These are phyloP conservation scores for Blastomussa wellsi DNA, from an alignment of 92 coral and sea anemone genomes.

Conservation along the genomic window DNA sequence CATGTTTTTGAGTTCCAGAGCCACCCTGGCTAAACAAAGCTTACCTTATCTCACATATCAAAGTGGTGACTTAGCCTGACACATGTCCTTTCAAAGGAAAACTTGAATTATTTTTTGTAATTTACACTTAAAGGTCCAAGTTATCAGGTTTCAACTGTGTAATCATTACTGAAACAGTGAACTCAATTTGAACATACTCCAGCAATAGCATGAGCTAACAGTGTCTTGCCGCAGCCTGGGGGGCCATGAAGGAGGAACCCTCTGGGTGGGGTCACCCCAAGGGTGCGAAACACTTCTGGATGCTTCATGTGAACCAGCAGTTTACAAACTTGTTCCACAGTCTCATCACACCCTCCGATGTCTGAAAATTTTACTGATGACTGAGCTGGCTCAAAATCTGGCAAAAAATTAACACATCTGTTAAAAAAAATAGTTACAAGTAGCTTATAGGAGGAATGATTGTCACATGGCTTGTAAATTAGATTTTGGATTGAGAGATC, in stretches of 20 bases:
- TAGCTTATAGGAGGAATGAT: background rate
- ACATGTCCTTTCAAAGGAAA: too few relatives aligned
- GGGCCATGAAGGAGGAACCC: constrained; percentile 99
- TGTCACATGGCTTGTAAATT: background rate
- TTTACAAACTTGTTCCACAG: constrained; percentile 87
- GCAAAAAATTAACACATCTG: background rate
- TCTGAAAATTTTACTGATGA: constrained; percentile 84
- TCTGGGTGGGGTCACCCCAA: constrained; percentile 95
- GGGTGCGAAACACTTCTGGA: constrained; percentile 92
- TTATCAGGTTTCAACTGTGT: too few relatives aligned
- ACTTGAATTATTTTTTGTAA: too few relatives aligned
- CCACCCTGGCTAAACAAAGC: too few relatives aligned
- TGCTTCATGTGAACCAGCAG: constrained; percentile 92
- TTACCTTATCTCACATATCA: too few relatives aligned
- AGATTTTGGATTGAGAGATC: too few relatives aligned
- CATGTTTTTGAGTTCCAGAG: too few relatives aligned
- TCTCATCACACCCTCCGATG: constrained; percentile 91
- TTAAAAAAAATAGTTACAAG: background rate
- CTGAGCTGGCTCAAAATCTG: constrained; percentile 64
- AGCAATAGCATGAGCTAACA: constrained; percentile 97
- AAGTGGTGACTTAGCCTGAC: too few relatives aligned
- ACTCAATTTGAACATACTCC: constrained; percentile 57
- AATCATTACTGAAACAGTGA: too few relatives aligned
- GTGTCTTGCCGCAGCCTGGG: constrained; percentile 98
- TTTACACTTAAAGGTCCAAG: too few relatives aligned